These are phyloP conservation scores for Phaenicophaeus curvirostris DNA, from an alignment of 2,797 vertebrate species.

Conservation along the genomic window DNA sequence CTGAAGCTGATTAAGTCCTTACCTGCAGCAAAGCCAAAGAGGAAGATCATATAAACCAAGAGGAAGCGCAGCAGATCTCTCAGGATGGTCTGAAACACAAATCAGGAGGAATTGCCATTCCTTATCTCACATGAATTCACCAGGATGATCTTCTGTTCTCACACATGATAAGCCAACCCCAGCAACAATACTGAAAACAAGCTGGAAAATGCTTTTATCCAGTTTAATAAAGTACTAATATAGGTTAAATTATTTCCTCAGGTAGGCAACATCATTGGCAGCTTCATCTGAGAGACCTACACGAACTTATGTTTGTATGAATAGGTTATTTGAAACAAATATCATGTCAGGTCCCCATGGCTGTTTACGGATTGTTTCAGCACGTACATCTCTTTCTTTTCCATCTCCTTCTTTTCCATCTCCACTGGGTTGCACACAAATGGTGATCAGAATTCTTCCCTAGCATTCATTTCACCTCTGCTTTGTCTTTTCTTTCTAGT, in stretches of 20 bases:
- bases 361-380: neutral
- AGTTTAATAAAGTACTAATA: neutral
- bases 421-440: neutral
- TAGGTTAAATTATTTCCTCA: neutral
- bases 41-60: constrained; percentile 90
- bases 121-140: neutral
- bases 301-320: neutral
- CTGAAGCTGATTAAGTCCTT: neutral
- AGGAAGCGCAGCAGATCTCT: constrained; percentile 91
- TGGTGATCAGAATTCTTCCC: neutral
- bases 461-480: neutral
- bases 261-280: neutral
- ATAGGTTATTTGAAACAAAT: neutral
- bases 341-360: neutral
- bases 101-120: neutral
- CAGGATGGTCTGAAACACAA: constrained; percentile 87
- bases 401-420: neutral
- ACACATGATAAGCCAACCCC: neutral
- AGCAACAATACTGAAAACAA: neutral
- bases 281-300: neutral
- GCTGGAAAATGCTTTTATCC: neutral
- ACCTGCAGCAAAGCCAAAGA: constrained; percentile 94
- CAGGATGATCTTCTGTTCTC: neutral
- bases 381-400: neutral
- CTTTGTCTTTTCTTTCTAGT: neutral